A percentile compares a stretch with the other conserved stretches of the same genome.
These are phyloP conservation scores for Diarsia brunnea DNA, from an alignment of 2,888 invertebrate species.

Conservation along the genomic window DNA sequence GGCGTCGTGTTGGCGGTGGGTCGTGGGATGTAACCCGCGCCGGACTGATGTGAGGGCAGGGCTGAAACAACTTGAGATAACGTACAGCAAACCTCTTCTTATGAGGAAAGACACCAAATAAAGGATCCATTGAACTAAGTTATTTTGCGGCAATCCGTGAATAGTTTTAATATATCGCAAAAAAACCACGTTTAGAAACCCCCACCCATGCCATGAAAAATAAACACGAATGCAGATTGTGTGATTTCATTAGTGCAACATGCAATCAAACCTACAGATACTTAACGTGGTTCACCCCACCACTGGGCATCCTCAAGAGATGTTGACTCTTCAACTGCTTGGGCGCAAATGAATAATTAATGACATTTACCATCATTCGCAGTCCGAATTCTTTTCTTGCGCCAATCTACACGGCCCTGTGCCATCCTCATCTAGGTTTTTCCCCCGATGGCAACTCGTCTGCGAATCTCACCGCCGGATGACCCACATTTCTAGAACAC, in stretches of 20 bases:
- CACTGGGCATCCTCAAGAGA: neutral
- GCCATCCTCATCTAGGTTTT: too few species aligned
- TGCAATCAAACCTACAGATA: neutral
- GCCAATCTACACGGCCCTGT: too few species aligned
- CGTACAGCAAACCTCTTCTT: neutral
- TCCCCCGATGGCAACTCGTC: too few species aligned
- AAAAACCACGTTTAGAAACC: too few species aligned
- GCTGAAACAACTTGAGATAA: conserved; percentile 12
- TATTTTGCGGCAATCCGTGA: neutral
- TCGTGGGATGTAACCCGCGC: conserved; percentile 67
- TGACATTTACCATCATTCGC: too few species aligned
- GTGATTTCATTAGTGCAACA: neutral
- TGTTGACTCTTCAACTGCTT: neutral
- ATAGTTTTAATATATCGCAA: too few species aligned
- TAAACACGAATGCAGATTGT: neutral
- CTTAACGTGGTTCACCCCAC: neutral
- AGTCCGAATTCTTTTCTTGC: too few species aligned
- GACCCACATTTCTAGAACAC: too few species aligned
- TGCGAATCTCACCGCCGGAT: too few species aligned
- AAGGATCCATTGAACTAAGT: neutral
- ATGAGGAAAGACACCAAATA: neutral
- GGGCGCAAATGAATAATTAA: neutral
- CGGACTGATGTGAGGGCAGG: conserved; percentile 48
- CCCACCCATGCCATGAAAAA: too few species aligned
- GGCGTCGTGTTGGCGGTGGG: conserved; percentile 68